Evolutionary conservation across 1,140 invertebrate species (phyloP).

Genomic region (Argopecten irradians): DNA sequence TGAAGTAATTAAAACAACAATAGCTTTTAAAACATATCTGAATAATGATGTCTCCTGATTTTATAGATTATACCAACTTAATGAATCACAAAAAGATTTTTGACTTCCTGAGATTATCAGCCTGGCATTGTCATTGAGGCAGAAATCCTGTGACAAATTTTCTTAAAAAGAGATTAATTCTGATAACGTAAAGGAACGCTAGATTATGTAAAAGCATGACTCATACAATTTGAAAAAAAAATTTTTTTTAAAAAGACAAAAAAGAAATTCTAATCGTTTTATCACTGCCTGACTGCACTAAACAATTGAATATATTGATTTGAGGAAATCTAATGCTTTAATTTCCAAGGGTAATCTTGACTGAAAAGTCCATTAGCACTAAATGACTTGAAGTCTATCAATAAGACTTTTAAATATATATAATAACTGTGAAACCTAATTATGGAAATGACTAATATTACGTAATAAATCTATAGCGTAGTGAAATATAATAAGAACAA

Average conservation of each 20-base stretch:
- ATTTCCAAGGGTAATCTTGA: not conserved
- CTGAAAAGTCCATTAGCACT: not conserved
- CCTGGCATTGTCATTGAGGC: not conserved
- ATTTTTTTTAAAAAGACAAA: too few relatives aligned
- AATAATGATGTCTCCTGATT: not conserved
- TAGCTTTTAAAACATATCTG: not conserved
- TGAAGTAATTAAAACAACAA: too few relatives aligned
- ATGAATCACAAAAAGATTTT: not conserved
- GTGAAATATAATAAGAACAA: not conserved
- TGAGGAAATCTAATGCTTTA: not conserved
- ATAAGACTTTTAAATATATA: not conserved
- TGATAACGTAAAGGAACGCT: not conserved
- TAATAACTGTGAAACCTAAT: not conserved
- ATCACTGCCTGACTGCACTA: not conserved
- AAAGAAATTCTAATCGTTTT: not conserved
- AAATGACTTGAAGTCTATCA: not conserved
- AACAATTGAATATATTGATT: not conserved
- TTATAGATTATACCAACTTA: not conserved
- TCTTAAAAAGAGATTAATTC: not conserved
- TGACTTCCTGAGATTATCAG: not conserved
- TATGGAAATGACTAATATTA: not conserved
- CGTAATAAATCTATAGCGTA: not conserved
- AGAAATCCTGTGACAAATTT: constrained; percentile 1
- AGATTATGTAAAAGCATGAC: not conserved
- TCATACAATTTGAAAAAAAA: not conserved